These are phyloP conservation scores for Spilogale gracilis DNA, from an alignment of 2,113 vertebrate genomes.

Conservation along the genomic window DNA sequence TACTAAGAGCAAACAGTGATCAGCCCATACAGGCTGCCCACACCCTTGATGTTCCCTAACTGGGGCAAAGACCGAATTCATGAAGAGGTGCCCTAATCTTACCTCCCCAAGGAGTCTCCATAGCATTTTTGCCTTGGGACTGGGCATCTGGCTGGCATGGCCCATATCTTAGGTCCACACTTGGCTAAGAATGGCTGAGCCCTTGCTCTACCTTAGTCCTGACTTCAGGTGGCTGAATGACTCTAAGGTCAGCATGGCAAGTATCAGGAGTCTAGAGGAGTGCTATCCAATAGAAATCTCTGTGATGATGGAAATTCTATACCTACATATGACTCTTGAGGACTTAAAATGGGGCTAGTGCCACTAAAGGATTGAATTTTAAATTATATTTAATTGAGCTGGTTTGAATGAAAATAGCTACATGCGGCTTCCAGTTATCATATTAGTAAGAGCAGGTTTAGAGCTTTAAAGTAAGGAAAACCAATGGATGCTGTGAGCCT, in stretches of 20 bases:
- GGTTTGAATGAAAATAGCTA: conserved; percentile 19
- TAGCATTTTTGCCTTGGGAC: background rate
- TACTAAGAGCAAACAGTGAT: background rate
- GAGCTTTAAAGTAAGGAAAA: background rate
- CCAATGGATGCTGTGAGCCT: background rate
- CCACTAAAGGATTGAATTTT: background rate
- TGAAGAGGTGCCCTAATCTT: background rate
- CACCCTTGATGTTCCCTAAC: background rate
- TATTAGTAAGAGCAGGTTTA: background rate
- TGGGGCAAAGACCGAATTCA: background rate
- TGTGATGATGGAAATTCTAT: background rate
- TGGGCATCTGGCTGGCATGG: background rate
- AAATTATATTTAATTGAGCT: background rate
- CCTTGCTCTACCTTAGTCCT: background rate
- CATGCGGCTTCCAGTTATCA: background rate
- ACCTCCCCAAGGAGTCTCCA: background rate
- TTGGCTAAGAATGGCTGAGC: background rate
- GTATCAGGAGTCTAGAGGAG: background rate
- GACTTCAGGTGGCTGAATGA: background rate
- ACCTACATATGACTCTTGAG: background rate
- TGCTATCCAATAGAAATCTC: background rate
- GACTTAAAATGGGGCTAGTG: background rate
- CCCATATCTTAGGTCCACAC: no score
- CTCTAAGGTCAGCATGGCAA: background rate
- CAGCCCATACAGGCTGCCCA: background rate